Evolutionary conservation across 2,888 invertebrate genomes (phyloP), one percentile per base, ranked within the genome.

Genomic region (Lithodes maja): DNA sequence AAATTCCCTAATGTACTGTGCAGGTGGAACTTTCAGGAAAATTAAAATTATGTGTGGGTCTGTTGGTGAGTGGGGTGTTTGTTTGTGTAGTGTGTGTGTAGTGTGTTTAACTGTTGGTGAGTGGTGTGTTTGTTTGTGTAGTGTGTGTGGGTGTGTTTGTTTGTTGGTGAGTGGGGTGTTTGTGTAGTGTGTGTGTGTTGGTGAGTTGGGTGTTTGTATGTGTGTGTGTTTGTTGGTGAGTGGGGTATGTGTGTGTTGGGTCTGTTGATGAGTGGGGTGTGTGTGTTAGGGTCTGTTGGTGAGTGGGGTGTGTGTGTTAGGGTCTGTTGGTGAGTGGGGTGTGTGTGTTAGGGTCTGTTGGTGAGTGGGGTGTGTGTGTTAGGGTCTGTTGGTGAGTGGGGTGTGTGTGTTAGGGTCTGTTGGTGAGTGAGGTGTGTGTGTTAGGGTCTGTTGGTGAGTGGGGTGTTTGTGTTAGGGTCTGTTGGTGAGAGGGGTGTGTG

Each of bases 351-450:
- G 33, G 33, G 33, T 33, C 0, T 3, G 55, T 53, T 12, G 33
- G 33, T 33, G n/a, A 50, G 15, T 78, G 78, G 83, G 55, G 83
- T 75, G 33, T 33, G 50, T 49, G 77, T 50, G 52, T 77, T 52
- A 15, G 50, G 49, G 77, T 79, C 54, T 3, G 55, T 54, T 12
- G 5, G 61, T 61, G 17, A 54, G 17, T 80, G 54, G 84, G 61
- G 84, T 78, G 61, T 77, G 33, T 61, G 52, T 71, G 71, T 1
- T 61, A n/a, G 52, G 53, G 52, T 17, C 49, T 49, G 77, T 52
- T 79, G 79, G 79, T 80, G 55, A 55, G 80, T 80, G 80, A n/a
- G 54, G 80, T 61, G 80, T 80, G 80, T 80, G 80, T 80, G 80
- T 33, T n/a, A n/a, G n/a, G n/a, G n/a, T 80, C 61, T 80, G 80